Evolutionary conservation across 2,888 invertebrate genomes (phyloP), one percentile per base, ranked within the genome.

Genomic region (Masnerella sp.): DNA sequence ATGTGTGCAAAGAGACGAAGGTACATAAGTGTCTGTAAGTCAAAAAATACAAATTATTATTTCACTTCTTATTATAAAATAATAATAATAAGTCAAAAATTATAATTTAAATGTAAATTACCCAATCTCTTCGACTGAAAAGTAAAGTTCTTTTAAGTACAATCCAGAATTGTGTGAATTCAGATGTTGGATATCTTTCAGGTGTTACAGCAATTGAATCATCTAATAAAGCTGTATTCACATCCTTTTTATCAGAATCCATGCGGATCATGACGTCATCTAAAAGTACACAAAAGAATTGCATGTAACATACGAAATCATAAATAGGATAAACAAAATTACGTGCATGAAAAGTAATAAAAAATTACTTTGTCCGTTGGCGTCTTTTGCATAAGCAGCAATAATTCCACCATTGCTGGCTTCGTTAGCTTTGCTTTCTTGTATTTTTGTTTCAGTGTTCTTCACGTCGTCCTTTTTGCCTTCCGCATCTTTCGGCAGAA

Each of bases 11-110:
- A 95, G 69, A 98, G 89, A 67, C 98, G 93, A 73, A 98, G 91
- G 86, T 97, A 96, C 92, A 98, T 98, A 78, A 98, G 90, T 38
- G 97, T 98, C 98, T 98, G 90, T n/a, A n/a, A n/a, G n/a, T n/a
- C n/a, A n/a, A n/a, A n/a, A n/a, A n/a, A n/a, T n/a, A n/a, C n/a
- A n/a, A n/a, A n/a, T n/a, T n/a, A n/a, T 38, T 22, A 42, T 59
- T 56, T 22, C 22, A 45, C 5, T 11, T 34, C 4, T 11, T 14
- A 2, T 43, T 5, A n/a, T 15, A 9, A 12, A 5, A 28, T n/a
- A 38, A 30, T 34, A 12, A 12, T 0, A 3, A 34, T 20, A 12
- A n/a, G n/a, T 8, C 34, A 18, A 28, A 14, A 9, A 47, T 42
- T 7, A 34, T 22, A 51, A 9, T 5, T 2, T 20, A 18, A 7